Conservation (phyloP, 2,797 vertebrate species). For the Megaceryle alcyon region DNA sequence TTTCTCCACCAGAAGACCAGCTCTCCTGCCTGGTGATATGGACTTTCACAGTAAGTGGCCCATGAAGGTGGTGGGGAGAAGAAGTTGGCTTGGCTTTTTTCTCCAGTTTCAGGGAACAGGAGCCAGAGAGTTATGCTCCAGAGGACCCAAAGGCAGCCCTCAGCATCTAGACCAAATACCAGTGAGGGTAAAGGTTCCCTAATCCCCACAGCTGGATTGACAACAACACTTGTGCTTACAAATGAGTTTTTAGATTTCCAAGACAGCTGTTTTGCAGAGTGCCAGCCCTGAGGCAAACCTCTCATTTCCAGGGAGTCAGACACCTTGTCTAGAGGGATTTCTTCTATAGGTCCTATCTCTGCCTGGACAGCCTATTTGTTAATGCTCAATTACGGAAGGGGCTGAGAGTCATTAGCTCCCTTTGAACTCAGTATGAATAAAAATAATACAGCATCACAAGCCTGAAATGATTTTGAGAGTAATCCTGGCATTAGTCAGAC, state of each 20-base stretch:
- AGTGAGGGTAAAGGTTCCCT: neutral
- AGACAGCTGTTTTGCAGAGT: neutral
- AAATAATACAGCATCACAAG: conserved; percentile 29
- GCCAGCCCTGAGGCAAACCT: neutral
- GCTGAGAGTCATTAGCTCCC: conserved; percentile 12
- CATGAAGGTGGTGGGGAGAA: neutral
- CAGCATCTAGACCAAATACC: too few species aligned
- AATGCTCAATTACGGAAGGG: neutral
- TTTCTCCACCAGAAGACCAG: fast-evolving
- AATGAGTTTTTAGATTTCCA: neutral
- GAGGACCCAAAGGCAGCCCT: neutral
- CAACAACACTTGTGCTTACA: neutral
- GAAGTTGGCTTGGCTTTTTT: neutral
- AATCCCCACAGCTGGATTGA: too few species aligned
- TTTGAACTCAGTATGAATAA: conserved; percentile 34
- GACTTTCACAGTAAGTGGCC: neutral
- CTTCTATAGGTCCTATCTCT: neutral
- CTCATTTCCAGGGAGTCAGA: neutral
- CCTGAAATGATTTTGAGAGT: conserved; percentile 26
- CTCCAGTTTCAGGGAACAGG: neutral
- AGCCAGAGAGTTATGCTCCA: fast-evolving
- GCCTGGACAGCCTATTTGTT: neutral
- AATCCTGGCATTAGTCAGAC: neutral
- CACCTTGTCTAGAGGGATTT: neutral
- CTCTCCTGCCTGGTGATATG: neutral